phyloP scores from a whole-genome alignment of 2,113 vertebrate species.

The Lathamus discolor region DNA sequence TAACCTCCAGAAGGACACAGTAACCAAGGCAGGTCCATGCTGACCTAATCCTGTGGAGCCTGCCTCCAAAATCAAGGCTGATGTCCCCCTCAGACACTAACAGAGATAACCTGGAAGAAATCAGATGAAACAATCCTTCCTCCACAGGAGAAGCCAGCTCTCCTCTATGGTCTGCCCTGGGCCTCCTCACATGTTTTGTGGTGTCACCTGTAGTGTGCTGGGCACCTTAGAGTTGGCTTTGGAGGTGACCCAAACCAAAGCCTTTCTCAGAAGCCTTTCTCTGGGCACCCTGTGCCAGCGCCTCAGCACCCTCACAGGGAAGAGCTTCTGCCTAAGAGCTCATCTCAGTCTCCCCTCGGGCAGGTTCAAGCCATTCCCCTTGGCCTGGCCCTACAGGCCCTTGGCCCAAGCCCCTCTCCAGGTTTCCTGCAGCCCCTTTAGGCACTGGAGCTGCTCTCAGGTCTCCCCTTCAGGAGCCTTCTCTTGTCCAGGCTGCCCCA shows the following conservation, averaged over 20 bases:
- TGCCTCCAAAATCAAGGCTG: background rate
- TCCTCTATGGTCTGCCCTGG: background rate
- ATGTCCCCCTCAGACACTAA: background rate
- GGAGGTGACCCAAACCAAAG: background rate
- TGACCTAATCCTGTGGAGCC: background rate
- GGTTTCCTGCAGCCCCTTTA: no score
- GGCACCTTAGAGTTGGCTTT: background rate
- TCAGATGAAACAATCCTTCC: background rate
- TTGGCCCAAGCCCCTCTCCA: no score
- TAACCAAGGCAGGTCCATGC: background rate
- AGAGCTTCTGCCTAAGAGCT: background rate
- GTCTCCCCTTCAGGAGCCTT: no score
- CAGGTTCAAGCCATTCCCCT: no score
- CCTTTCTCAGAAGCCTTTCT: background rate
- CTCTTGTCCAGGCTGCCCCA: no score
- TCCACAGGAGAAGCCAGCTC: rapidly evolving
- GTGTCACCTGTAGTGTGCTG: no score
- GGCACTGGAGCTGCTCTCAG: no score
- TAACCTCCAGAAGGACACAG: background rate
- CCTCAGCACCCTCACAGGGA: background rate
- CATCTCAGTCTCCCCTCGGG: background rate
- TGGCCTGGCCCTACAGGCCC: no score
- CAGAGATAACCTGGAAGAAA: background rate
- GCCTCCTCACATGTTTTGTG: background rate
- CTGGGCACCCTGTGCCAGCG: background rate